Base-by-base conservation (phyloP, 2,113 vertebrate species). In the Misgurnus anguillicaudatus region DNA sequence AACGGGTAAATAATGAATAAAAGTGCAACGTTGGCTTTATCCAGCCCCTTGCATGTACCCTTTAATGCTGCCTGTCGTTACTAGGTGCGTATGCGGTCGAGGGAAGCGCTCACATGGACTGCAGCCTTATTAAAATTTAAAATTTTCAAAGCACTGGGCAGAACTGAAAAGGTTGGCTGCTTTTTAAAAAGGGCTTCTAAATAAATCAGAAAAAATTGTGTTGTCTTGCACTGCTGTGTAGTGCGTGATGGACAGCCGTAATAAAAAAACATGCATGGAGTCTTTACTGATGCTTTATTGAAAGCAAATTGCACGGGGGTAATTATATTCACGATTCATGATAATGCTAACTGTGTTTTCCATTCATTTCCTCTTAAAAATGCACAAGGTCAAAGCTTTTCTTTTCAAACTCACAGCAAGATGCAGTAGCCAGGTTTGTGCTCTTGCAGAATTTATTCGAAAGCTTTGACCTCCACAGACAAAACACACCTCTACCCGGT, bases 1-100 rank as follows among this genome's bases (percentile, higher is more conserved):
- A 58, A 67, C 71, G 63, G 81, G 82, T 85, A 64, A 86, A 85
- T 85, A 79, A 86, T 86, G 83, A 72, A 81, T 76, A 68, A 58
- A 64, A 74, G 63, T 70, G 62, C 75, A 67, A 71, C 64, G 71
- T 81, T 83, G 53, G 79, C 66, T 81, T 55, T 62, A 66, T 79
- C 75, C 76, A 78, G 76, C 61, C 36, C 61, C 42, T 57, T 71
- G 24, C 67, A 66, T 78, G 81, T 75, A 47, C 61, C 78, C 57
- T n/a, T 82, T 51, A 38, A 41, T 72, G 77, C 53, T 62, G 71
- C 36, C 69, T 55, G 21, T 60, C 9, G 78, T 85, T 75, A 61
- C 63, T 63, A 41, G 62, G 48, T 62, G 78, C 55, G 58, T 77
- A 65, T 66, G 75, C 66, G 64, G 67, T 76, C 69, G 53, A 81